phyloP scores from a whole-genome alignment of 1,140 invertebrate genomes.

The Drosophila kepulauana region DNA sequence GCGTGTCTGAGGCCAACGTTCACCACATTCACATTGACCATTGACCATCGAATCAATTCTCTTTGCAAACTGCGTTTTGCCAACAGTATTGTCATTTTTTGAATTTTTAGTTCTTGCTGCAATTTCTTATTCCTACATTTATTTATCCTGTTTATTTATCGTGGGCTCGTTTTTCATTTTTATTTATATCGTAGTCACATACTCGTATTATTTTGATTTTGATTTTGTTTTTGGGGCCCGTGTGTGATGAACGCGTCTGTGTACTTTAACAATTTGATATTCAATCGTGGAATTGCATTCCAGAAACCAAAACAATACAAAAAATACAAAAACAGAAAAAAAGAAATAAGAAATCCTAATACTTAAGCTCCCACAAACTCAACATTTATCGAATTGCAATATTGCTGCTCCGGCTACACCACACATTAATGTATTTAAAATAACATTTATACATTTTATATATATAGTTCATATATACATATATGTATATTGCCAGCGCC shows the following conservation, averaged over 20 bases:
- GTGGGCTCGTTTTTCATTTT: too few species aligned
- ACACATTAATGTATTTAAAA: constrained; percentile 17
- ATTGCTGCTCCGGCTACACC: background rate
- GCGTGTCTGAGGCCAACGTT: constrained; percentile 52
- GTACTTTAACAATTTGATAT: constrained; percentile 39
- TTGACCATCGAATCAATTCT: background rate
- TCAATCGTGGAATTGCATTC: constrained; percentile 20
- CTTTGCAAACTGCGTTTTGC: background rate
- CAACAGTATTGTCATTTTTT: constrained; percentile 59
- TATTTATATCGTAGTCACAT: too few species aligned
- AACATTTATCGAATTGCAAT: constrained; percentile 1
- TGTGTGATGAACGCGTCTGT: constrained; percentile 36
- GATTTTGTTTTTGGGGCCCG: background rate
- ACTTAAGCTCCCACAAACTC: background rate
- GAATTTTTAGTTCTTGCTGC: background rate
- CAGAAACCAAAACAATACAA: constrained; percentile 9
- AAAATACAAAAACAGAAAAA: too few species aligned
- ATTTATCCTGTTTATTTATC: background rate
- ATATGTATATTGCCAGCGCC: constrained; percentile 8
- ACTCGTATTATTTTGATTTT: background rate
- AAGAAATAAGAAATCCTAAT: background rate
- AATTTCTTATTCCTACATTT: background rate
- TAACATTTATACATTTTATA: too few species aligned
- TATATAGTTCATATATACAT: constrained; percentile 5
- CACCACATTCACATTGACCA: background rate